These are phyloP conservation scores for Sogatella furcifera DNA, from an alignment of 1,140 invertebrate genomes.

Conservation along the genomic window DNA sequence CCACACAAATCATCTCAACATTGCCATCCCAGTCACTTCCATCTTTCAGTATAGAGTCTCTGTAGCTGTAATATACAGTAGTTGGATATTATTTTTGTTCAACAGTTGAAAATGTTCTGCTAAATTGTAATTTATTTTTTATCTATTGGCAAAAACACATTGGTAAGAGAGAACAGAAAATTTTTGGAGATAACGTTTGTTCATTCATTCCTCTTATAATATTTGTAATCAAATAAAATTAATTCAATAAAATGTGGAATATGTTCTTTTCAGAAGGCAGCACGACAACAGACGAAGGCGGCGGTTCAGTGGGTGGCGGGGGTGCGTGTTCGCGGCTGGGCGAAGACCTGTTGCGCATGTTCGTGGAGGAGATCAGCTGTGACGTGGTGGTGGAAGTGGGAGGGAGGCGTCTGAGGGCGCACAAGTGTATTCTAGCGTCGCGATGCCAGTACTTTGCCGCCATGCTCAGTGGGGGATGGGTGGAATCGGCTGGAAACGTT, in stretches of 20 bases:
- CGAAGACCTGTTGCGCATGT: slow-evolving; percentile 78
- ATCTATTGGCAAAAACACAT: too few species aligned
- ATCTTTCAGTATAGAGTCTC: too few species aligned
- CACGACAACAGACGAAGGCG: slow-evolving; percentile 39
- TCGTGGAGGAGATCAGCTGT: slow-evolving; percentile 74
- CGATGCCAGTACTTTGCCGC: slow-evolving; percentile 86
- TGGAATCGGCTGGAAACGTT: slow-evolving; percentile 65
- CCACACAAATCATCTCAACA: too few species aligned
- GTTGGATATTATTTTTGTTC: too few species aligned
- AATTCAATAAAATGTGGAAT: background rate
- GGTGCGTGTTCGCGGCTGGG: slow-evolving; percentile 56
- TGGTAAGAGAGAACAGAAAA: too few species aligned
- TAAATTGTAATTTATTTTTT: too few species aligned
- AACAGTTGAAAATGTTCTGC: too few species aligned
- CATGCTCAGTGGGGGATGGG: slow-evolving; percentile 72
- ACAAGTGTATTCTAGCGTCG: slow-evolving; percentile 81
- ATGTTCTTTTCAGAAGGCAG: slow-evolving; percentile 30
- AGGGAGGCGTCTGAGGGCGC: slow-evolving; percentile 66
- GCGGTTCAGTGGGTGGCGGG: slow-evolving; percentile 30
- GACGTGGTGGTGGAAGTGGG: slow-evolving; percentile 73
- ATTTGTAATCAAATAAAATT: too few species aligned
- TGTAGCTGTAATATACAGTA: too few species aligned
- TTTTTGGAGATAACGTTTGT: too few species aligned
- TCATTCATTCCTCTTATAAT: too few species aligned
- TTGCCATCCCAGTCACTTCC: too few species aligned